Evolutionary conservation across 2,113 vertebrate species (phyloP), one percentile per base, ranked within the genome.

Genomic region (Nibea albiflora): DNA sequence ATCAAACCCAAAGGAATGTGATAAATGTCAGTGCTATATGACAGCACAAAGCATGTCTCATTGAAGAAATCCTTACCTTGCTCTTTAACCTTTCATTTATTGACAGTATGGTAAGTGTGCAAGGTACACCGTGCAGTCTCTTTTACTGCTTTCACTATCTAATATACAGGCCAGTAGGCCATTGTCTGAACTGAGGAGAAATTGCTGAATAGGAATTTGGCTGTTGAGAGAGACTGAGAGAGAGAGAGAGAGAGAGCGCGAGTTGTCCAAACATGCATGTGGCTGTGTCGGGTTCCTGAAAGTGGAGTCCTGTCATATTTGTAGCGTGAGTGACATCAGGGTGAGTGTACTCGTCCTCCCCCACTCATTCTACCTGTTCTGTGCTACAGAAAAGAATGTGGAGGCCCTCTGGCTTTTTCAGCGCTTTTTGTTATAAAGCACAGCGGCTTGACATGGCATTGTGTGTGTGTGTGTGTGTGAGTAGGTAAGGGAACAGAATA

Each of bases 271-370:
- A 83, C 86, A 79, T 47, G 62, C 64, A 79, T 80, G 28, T 61
- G 56, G 39, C 50, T 63, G 47, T 57, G 65, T 88, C 63, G 64
- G n/a, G 47, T 62, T 63, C 42, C 47, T 50, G 57, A 78, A 53
- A 3, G 15, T 56, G 44, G 49, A 79, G 63, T 78, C 50, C 60
- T 80, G 73, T 88, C 78, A 85, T 86, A 79, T 86, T 87, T 87
- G 68, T 77, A 70, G 69, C 65, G 57, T 73, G 63, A 84, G 47
- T 81, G 82, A 76, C 83, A 81, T 11, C 56, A 24, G 31, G 71
- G 71, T 80, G n/a, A 68, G 60, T 44, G 20, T 64, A 15, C 60
- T 42, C 64, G 11, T 80, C 49, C 57, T 67, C 46, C 62, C 44
- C 22, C 39, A 22, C 76, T 69, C 47, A 19, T 50, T 46, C 35